Conservation (phyloP, 2,113 vertebrate genomes). For the Pheucticus melanocephalus region DNA sequence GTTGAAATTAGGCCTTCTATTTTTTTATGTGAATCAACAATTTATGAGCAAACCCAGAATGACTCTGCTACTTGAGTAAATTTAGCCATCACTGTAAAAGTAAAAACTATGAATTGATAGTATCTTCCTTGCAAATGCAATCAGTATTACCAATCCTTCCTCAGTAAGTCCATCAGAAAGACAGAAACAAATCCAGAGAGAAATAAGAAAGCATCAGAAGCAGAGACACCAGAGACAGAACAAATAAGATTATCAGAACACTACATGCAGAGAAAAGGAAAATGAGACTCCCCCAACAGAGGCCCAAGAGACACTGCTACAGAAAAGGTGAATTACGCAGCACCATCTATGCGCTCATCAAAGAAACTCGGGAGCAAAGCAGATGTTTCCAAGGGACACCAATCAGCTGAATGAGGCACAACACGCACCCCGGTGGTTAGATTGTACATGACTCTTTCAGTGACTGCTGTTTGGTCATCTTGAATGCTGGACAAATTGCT, state of each 20-base stretch:
- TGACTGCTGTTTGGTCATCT: not conserved
- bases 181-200: not conserved
- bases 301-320: not conserved
- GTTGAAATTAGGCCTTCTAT: not conserved
- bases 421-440: not conserved
- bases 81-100: not conserved
- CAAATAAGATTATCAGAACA: not conserved
- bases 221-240: not conserved
- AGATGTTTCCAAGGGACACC: constrained; percentile 5
- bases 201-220: not conserved
- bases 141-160: not conserved
- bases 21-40: not conserved
- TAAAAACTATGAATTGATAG: not conserved
- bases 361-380: not conserved
- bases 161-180: not conserved
- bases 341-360: not conserved
- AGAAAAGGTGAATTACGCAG: not conserved
- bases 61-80: not conserved
- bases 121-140: not conserved
- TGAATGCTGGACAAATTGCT: not conserved
- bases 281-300: not conserved
- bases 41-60: not conserved
- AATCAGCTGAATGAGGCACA: not conserved
- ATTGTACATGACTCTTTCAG: not conserved
- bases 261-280: not conserved